Conservation (phyloP, 2,797 vertebrate species). For the Spheniscus humboldti region DNA sequence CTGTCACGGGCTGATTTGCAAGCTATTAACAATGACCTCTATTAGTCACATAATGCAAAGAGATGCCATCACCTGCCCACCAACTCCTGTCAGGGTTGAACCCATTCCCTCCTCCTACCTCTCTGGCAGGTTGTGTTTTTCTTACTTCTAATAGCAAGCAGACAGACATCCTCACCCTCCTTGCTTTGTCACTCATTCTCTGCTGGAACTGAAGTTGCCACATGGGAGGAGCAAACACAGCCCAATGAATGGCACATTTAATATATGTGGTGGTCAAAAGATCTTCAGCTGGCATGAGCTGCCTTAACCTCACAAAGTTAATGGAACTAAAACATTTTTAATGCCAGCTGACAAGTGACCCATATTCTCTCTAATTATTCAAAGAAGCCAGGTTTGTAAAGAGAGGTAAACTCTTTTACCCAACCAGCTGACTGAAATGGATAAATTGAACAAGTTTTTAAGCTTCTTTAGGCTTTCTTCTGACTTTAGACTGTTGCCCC, state of each 20-base stretch:
- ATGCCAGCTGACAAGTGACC: background rate
- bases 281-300: background rate
- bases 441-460: background rate
- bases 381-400: background rate
- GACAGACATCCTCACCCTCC: background rate
- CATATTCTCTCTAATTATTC: background rate
- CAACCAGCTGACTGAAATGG: background rate
- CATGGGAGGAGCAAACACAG: background rate
- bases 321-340: background rate
- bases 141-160: background rate
- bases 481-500: background rate
- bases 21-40: conserved; percentile 1
- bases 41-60: background rate
- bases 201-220: background rate
- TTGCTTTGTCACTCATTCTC: background rate
- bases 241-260: background rate
- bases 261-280: background rate
- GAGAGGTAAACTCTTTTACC: background rate
- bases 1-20: background rate
- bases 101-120: background rate
- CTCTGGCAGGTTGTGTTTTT: background rate
- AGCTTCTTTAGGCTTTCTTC: background rate
- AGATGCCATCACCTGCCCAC: background rate
- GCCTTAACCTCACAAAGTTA: background rate
- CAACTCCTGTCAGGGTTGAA: background rate